A percentile compares a stretch with the other conserved stretches of the same genome.
phyloP scores from a whole-genome alignment of 2,888 invertebrate species.

The Drosophila neutralis region DNA sequence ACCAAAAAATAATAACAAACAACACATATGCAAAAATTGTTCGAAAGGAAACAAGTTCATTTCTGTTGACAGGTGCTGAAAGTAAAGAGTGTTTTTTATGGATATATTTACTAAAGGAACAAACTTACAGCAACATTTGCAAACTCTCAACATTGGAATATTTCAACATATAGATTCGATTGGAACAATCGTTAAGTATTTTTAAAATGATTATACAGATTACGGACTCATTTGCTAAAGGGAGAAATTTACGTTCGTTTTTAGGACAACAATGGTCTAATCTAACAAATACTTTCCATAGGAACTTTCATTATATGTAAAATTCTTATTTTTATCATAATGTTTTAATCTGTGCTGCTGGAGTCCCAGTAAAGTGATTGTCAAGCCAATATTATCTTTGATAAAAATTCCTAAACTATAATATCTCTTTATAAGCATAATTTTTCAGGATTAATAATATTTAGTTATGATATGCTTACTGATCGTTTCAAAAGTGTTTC shows the following conservation, averaged over 20 bases:
- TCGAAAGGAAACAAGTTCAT: not conserved
- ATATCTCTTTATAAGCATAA: not conserved
- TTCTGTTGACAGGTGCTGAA: not conserved
- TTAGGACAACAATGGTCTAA: not conserved
- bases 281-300: not conserved
- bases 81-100: not conserved
- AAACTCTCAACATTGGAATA: not conserved
- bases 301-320: not conserved
- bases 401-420: not conserved
- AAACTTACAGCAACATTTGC: not conserved
- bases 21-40: not conserved
- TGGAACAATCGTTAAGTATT: not conserved
- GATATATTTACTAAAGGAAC: not conserved
- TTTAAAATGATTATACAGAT: not conserved
- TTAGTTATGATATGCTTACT: not conserved
- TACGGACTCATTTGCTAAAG: not conserved
- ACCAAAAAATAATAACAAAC: constrained; percentile 15
- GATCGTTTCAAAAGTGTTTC: not conserved
- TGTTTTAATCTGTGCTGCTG: not conserved
- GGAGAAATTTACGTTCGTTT: not conserved
- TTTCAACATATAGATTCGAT: not conserved
- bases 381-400: not conserved
- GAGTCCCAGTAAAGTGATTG: not conserved
- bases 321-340: not conserved
- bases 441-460: not conserved